phyloP scores from a whole-genome alignment of 1,140 invertebrate species.

The Bombus confusus region DNA sequence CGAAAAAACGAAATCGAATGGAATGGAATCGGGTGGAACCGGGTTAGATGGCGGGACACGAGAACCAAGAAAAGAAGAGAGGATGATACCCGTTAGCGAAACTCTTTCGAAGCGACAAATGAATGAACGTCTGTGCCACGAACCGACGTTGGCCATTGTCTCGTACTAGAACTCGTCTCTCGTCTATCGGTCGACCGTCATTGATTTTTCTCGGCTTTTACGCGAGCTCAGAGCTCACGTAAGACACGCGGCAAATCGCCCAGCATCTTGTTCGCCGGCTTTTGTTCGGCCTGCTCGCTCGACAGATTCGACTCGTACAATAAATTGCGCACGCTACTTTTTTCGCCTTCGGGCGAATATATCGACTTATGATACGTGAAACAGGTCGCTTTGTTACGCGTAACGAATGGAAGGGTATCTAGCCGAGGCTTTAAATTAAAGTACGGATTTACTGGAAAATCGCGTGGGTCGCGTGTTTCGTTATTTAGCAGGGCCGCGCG shows the following conservation, averaged over 20 bases:
- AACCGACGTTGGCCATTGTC: slow-evolving; percentile 23
- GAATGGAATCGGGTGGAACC: background rate
- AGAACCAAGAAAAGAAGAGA: background rate
- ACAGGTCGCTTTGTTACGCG: background rate
- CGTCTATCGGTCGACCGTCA: background rate
- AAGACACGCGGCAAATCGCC: slow-evolving; percentile 22
- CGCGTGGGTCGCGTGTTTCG: slow-evolving; percentile 25
- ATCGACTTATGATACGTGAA: background rate
- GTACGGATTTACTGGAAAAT: slow-evolving; percentile 23
- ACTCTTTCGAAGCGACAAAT: slow-evolving; percentile 57
- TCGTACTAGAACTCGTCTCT: slow-evolving; percentile 22
- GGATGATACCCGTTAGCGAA: slow-evolving; percentile 19
- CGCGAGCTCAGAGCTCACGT: background rate
- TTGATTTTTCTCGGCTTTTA: slow-evolving; percentile 34
- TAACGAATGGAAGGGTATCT: background rate
- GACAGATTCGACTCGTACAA: slow-evolving; percentile 2
- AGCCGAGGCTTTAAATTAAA: background rate
- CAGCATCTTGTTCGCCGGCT: slow-evolving; percentile 2
- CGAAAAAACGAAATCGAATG: background rate
- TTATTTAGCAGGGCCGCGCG: background rate
- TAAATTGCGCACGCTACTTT: slow-evolving; percentile 29
- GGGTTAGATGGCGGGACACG: background rate
- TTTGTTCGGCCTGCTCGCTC: background rate
- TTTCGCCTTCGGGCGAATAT: background rate
- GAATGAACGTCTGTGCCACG: slow-evolving; percentile 48